These are phyloP conservation scores for Heteractis magnifica DNA, from an alignment of 92 coral and sea anemone genomes.

Conservation along the genomic window DNA sequence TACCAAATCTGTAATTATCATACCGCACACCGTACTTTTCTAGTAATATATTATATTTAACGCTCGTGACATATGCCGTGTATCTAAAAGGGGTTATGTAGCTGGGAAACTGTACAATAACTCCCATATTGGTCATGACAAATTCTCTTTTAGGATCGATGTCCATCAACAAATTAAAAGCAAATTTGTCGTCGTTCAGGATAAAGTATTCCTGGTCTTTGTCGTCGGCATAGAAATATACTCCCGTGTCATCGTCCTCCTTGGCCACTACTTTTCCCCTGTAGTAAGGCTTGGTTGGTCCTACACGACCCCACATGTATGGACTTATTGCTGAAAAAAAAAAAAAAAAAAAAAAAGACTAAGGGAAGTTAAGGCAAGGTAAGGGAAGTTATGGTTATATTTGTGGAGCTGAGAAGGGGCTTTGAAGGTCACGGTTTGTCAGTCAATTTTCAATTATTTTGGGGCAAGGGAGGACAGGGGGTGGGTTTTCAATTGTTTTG, in stretches of 20 bases:
- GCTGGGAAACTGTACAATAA: not conserved
- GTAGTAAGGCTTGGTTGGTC: not conserved
- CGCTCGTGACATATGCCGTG: not conserved
- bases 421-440: no score
- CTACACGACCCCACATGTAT: slow-evolving; percentile 7
- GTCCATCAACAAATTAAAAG: not conserved
- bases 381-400: no score
- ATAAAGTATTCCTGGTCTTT: not conserved
- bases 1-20: not conserved
- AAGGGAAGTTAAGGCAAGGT: no score
- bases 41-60: no score
- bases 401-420: no score
- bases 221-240: not conserved
- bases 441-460: no score
- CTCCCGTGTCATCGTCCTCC: slow-evolving; percentile 13
- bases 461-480: no score
- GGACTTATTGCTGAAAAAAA: slow-evolving; percentile 14
- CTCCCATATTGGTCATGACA: not conserved
- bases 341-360: not conserved
- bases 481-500: no score
- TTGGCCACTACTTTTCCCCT: slow-evolving; percentile 16
- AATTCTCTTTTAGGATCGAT: not conserved
- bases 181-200: not conserved
- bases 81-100: not conserved
- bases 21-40: not conserved